Conservation (phyloP, 2,888 invertebrate genomes). For the Argyresthia albistria region DNA sequence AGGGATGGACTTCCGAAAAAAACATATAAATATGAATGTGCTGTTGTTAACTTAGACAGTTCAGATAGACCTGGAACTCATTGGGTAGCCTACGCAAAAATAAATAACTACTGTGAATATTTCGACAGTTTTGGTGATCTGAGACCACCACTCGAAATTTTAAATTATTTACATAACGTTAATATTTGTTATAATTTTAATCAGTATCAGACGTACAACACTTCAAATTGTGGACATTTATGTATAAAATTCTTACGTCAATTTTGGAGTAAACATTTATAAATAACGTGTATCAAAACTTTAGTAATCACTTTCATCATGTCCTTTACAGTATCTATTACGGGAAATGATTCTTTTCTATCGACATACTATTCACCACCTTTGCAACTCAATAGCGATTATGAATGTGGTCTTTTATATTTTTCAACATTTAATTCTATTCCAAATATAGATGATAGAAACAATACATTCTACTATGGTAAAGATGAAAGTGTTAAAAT, state of each 20-base stretch:
- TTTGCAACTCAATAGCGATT: conserved; percentile 10
- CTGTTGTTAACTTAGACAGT: conserved; percentile 20
- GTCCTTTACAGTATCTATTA: conserved; percentile 17
- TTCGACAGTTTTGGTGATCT: conserved; percentile 34
- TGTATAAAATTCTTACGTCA: conserved; percentile 3
- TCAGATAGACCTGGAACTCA: conserved; percentile 23
- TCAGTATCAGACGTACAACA: conserved; percentile 1
- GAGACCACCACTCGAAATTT: conserved; percentile 22
- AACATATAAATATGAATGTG: conserved; percentile 15
- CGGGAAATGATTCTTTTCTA: conserved; percentile 10
- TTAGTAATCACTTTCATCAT: neutral
- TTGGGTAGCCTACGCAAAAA: conserved; percentile 31
- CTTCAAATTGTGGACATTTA: conserved; percentile 5
- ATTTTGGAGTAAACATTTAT: conserved; percentile 2
- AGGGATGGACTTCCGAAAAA: conserved; percentile 16
- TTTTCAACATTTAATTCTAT: conserved; percentile 16
- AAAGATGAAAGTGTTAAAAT: conserved; percentile 17
- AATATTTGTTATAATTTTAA: conserved; percentile 18
- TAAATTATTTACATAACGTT: conserved; percentile 13
- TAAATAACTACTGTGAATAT: conserved; percentile 20
- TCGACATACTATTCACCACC: conserved; percentile 9
- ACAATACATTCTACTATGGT: conserved; percentile 24
- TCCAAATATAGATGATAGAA: conserved; percentile 24
- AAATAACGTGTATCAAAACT: neutral
- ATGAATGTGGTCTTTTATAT: conserved; percentile 14